A percentile compares a stretch with the other conserved stretches of the same genome.
phyloP scores from a whole-genome alignment of 2,113 vertebrate genomes.

The Sapajus apella region DNA sequence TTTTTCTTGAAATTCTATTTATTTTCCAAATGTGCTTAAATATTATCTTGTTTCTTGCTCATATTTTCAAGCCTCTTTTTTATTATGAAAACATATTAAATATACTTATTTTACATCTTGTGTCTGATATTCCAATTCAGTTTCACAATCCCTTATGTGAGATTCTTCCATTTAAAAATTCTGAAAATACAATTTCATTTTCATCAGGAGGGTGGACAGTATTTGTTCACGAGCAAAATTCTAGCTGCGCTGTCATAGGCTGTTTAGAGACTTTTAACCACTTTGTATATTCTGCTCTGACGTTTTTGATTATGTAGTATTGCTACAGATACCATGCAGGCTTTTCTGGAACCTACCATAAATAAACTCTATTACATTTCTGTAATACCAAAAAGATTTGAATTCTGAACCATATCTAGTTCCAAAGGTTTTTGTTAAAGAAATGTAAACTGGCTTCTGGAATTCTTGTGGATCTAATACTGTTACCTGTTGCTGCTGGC shows the following conservation, averaged over 20 bases:
- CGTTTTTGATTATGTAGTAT: background rate
- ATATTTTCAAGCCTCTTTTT: background rate
- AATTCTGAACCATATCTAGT: background rate
- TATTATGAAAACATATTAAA: background rate
- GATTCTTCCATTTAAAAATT: background rate
- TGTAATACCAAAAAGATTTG: background rate
- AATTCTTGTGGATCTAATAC: background rate
- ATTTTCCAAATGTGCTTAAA: background rate
- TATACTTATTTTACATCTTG: background rate
- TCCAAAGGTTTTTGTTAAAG: background rate
- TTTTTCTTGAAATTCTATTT: background rate
- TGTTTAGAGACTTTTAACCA: background rate
- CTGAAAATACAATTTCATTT: background rate
- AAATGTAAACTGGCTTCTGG: background rate
- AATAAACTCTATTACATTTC: background rate
- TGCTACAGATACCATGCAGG: background rate
- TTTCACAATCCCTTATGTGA: background rate
- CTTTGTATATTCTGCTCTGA: background rate
- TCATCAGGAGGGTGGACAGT: background rate
- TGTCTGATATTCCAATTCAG: background rate
- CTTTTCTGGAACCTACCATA: background rate
- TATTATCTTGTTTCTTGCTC: background rate
- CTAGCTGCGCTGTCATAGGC: background rate
- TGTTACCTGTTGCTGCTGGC: background rate
- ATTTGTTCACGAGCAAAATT: background rate